Percentiles rank a stretch among this genome's conserved stretches.
Conservation (phyloP, 2,888 invertebrate genomes). For the Poecilus cupreus region DNA sequence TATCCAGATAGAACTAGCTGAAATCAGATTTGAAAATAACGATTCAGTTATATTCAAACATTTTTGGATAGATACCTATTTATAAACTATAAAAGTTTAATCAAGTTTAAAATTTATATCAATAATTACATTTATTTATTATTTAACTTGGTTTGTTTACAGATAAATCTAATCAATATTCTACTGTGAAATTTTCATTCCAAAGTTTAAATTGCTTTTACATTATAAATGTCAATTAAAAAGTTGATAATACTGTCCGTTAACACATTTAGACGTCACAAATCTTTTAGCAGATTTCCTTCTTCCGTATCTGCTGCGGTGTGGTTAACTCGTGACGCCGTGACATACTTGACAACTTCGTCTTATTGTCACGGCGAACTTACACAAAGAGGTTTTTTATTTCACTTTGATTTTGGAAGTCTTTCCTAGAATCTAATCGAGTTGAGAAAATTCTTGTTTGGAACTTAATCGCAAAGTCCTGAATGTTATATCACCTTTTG, state of each 20-base stretch:
- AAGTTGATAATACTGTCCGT: not conserved
- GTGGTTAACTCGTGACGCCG: not conserved
- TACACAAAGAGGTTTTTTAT: not conserved
- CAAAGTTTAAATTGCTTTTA: not conserved
- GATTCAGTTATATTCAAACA: not conserved
- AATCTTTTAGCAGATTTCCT: not conserved
- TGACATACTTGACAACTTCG: not conserved
- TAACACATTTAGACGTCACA: not conserved
- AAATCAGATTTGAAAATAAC: not conserved
- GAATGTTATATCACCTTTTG: too few species aligned
- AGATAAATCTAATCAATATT: not conserved
- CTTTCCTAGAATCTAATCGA: not conserved
- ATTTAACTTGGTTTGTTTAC: not conserved
- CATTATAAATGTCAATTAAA: slow-evolving; percentile 12
- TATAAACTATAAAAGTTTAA: not conserved
- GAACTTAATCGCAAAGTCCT: not conserved
- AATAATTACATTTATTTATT: not conserved
- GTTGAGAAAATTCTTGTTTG: not conserved
- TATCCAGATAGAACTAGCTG: not conserved
- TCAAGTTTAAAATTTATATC: not conserved
- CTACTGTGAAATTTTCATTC: not conserved
- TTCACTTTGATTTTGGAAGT: not conserved
- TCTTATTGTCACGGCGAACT: not conserved
- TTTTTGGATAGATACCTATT: not conserved
- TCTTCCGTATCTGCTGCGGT: not conserved